Percentiles rank a stretch among this genome's conserved stretches.
Conservation (phyloP, 35 echinoderm and acorn worm genomes). For the Apostichopus japonicus region DNA sequence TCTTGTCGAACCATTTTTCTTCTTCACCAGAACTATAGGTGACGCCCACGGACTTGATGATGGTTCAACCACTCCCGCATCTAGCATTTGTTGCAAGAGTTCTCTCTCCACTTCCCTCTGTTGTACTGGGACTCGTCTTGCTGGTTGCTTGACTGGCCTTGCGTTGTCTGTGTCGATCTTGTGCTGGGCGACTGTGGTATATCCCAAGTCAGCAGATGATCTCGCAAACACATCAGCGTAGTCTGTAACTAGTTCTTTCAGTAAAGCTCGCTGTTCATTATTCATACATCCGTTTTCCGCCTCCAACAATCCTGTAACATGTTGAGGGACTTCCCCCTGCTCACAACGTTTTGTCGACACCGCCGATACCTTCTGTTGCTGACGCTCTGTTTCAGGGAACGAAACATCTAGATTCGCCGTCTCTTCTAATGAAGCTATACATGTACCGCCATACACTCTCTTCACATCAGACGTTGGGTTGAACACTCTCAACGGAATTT, state of each 20-base stretch:
- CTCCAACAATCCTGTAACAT: background rate
- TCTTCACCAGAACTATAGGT: too few relatives aligned
- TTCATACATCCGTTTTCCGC: background rate
- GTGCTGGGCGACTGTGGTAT: conserved; percentile 50
- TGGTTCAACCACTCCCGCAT: too few relatives aligned
- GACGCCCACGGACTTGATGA: too few relatives aligned
- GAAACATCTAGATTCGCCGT: background rate
- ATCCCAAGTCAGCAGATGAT: conserved; percentile 13
- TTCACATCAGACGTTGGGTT: conserved; percentile 5
- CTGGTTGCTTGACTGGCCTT: conserved; percentile 19
- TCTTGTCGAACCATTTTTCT: background rate
- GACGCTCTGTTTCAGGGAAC: background rate
- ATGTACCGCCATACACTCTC: too few relatives aligned
- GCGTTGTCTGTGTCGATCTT: conserved; percentile 54
- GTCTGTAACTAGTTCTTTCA: background rate
- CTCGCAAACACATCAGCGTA: conserved; percentile 19
- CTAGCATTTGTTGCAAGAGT: too few relatives aligned
- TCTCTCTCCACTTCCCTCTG: too few relatives aligned
- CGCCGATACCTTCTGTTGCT: background rate
- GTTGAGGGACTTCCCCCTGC: background rate
- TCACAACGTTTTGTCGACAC: background rate
- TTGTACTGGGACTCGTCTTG: background rate
- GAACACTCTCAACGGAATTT: background rate
- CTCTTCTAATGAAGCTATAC: background rate
- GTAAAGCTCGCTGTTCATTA: background rate